Evolutionary conservation across 2,113 vertebrate genomes (phyloP).

Genomic region (Gyps fulvus): DNA sequence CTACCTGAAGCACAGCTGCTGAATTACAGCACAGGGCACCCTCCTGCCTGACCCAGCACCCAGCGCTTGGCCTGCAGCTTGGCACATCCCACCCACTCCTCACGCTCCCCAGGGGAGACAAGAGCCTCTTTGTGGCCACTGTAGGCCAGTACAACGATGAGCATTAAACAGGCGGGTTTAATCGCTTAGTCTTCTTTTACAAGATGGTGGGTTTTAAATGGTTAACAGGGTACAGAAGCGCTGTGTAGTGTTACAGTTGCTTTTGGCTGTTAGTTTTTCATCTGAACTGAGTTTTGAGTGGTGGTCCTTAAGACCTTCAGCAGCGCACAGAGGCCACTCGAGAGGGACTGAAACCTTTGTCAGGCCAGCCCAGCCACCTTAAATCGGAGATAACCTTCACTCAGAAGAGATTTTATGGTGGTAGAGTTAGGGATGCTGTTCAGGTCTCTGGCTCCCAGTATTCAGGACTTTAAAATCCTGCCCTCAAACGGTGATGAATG

Average conservation of each 20-base stretch:
- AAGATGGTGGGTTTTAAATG: not conserved
- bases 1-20: not conserved
- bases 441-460: not conserved
- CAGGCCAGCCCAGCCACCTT: not conserved
- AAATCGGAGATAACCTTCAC: not conserved
- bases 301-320: not conserved
- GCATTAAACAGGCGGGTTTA: not conserved
- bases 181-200: not conserved
- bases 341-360: not conserved
- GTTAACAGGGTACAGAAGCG: not conserved
- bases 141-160: not conserved
- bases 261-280: not conserved
- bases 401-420: not conserved
- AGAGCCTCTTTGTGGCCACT: not conserved
- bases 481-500: not conserved
- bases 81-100: not conserved
- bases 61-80: not conserved
- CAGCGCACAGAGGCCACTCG: fast-evolving
- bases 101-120: not conserved
- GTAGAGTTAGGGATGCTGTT: not conserved
- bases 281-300: not conserved
- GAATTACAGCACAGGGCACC: not conserved
- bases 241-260: not conserved
- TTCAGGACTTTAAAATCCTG: not conserved
- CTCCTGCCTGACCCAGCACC: not conserved